Evolutionary conservation across 2,797 vertebrate species (phyloP).

Genomic region (Amblyraja radiata): DNA sequence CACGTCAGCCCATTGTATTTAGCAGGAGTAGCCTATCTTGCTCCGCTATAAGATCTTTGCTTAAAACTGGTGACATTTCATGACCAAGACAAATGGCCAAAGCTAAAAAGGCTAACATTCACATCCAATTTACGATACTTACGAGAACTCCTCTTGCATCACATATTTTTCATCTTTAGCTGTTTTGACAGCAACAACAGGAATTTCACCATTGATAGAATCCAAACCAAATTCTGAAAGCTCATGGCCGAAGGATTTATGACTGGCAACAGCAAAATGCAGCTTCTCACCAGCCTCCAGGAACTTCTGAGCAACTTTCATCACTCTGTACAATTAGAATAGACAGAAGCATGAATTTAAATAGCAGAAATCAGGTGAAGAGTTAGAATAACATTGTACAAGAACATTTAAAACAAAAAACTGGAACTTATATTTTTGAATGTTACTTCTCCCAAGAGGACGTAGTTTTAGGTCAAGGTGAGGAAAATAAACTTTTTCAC

Average conservation of each 20-base stretch:
- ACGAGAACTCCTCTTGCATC: slow-evolving; percentile 95
- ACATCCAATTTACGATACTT: slow-evolving; percentile 49
- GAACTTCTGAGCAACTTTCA: slow-evolving; percentile 90
- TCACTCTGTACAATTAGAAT: slow-evolving; percentile 67
- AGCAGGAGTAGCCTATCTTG: too few species aligned
- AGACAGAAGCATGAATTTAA: not conserved
- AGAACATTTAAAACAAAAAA: not conserved
- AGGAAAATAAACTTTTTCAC: too few species aligned
- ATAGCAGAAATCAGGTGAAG: not conserved
- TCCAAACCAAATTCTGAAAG: slow-evolving; percentile 83
- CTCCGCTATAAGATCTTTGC: too few species aligned
- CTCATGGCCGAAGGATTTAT: slow-evolving; percentile 74
- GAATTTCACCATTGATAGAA: slow-evolving; percentile 67
- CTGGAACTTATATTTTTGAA: not conserved
- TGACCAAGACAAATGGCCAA: not conserved
- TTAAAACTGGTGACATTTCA: not conserved
- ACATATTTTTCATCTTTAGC: slow-evolving; percentile 85
- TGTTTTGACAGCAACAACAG: slow-evolving; percentile 79
- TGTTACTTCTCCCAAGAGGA: not conserved
- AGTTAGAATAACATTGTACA: not conserved
- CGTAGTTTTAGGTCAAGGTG: too few species aligned
- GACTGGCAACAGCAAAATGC: slow-evolving; percentile 81
- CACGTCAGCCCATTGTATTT: too few species aligned
- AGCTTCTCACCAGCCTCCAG: slow-evolving; percentile 81
- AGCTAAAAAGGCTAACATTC: not conserved